Base-by-base conservation (phyloP, 2,888 invertebrate genomes). In the Drosophila multiciliata region DNA sequence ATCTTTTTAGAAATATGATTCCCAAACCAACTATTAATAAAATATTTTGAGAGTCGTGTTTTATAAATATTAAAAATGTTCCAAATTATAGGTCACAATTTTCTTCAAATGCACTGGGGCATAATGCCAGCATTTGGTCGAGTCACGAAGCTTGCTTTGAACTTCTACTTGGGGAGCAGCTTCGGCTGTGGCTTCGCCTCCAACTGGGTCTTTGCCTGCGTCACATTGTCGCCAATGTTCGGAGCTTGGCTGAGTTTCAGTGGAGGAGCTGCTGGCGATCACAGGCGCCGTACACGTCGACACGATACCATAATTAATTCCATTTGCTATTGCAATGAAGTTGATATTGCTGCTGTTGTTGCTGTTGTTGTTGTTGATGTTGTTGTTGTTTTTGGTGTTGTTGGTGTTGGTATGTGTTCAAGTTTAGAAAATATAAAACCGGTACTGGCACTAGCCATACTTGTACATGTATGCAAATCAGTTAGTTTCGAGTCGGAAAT, bases 391-490 rank as follows among this genome's bases (percentile, higher is more conserved):
- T 53, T 23, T 36, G n/a, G n/a, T n/a, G 42, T 52, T 54, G 23
- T 6, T 66, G 50, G 59, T 48, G 36, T 60, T 38, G 35, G 40
- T 45, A n/a, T 54, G 52, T 72, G 76, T 84, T 90, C 83, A 88
- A 86, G 90, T 86, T 88, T 88, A 83, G 87, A 78, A 81, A 87
- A 78, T 83, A 70, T 73, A 58, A 83, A 87, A 90, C 87, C 83
- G 75, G 89, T 81, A 88, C 90, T 40, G 64, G 66, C 82, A 69
- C 82, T 87, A 75, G 88, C 80, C 90, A 89, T 84, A 84, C 90
- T 69, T 89, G 90, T 79, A 82, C 88, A 55, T 88, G 88, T 87
- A 87, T 87, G 90, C 90, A 87, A 87, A 87, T 87, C 72, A 69
- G 70, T 74, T 26, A 29, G 55, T 62, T 49, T 38, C 49, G 50